Base-by-base conservation (phyloP, 2,797 vertebrate species). In the Gymnoscopelus microlampas region DNA sequence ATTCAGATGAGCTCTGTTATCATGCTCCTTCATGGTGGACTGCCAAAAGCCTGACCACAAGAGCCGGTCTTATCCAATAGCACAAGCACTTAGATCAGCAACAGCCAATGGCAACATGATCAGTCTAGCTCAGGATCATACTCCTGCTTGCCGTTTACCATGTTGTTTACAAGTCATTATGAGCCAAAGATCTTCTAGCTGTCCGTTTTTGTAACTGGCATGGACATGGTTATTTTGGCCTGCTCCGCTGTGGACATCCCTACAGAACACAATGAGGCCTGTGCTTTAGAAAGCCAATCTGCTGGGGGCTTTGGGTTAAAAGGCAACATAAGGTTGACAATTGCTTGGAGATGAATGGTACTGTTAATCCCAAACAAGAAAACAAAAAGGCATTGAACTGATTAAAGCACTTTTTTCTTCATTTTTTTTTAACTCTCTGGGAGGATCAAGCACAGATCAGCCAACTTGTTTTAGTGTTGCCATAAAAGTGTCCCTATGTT, bases 401-500 rank as follows among this genome's bases (percentile, higher is more conserved):
- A 90, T 89, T 87, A 85, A 85, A 87, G 78, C 73, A 71, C 70
- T 74, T 85, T 80, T 73, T 78, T 77, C 66, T 44, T 63, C 66
- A 23, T 63, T 11, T 48, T 44, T 53, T 77, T 69, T 24, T 63
- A 66, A 23, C 61, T 89, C 70, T 65, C 70, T 66, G 77, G 66
- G 73, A 82, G 64, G 80, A 89, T 91, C 81, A 93, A 89, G 86
- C 84, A 77, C 55, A 58, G 71, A 73, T 75, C 66, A 85, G 84
- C 85, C 87, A 87, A 80, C 56, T 70, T 86, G 85, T 86, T 91
- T 90, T 85, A 86, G 73, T 86, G 83, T 79, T 82, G 84, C 87
- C 87, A 88, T 81, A 85, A 89, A 90, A 88, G 81, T 81, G 79
- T 79, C 77, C 66, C 66, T 74, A n/a, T n/a, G 63, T 81, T 86